Conservation (phyloP, 2,113 vertebrate species). For the Hippopotamus amphibius region DNA sequence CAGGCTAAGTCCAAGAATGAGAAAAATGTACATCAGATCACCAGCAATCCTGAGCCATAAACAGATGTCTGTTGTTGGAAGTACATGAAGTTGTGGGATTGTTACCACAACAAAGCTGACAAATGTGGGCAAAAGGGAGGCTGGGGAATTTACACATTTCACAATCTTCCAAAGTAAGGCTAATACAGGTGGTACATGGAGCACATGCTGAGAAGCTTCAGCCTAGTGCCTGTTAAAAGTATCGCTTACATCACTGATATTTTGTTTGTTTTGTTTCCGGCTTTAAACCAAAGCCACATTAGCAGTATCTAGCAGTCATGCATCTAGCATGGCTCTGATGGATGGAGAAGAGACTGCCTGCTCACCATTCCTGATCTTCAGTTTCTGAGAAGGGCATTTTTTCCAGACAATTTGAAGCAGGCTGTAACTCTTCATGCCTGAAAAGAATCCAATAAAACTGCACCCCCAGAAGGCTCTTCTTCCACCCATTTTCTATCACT, state of each 20-base stretch:
- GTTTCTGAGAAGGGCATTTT: neutral
- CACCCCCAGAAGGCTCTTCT: neutral
- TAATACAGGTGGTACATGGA: neutral
- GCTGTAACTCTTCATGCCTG: conserved; percentile 24
- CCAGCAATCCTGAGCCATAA: neutral
- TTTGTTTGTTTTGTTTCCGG: conserved; percentile 14
- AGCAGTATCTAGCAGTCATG: neutral
- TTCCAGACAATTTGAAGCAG: conserved; percentile 40
- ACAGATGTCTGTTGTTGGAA: neutral
- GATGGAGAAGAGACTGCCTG: neutral
- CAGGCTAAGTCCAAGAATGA: neutral
- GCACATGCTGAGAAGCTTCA: neutral
- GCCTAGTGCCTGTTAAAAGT: neutral
- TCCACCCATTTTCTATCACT: conserved; percentile 4
- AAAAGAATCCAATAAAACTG: conserved; percentile 48
- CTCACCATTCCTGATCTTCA: neutral
- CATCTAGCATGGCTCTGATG: neutral
- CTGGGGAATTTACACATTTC: neutral
- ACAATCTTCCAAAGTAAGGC: neutral
- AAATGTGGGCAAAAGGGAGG: neutral
- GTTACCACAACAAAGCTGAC: neutral
- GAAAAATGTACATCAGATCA: neutral
- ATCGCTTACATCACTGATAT: neutral
- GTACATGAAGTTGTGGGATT: neutral
- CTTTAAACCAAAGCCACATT: neutral